Evolutionary conservation across 2,888 invertebrate genomes (phyloP).

Genomic region (Caenorhabditis virilis): DNA sequence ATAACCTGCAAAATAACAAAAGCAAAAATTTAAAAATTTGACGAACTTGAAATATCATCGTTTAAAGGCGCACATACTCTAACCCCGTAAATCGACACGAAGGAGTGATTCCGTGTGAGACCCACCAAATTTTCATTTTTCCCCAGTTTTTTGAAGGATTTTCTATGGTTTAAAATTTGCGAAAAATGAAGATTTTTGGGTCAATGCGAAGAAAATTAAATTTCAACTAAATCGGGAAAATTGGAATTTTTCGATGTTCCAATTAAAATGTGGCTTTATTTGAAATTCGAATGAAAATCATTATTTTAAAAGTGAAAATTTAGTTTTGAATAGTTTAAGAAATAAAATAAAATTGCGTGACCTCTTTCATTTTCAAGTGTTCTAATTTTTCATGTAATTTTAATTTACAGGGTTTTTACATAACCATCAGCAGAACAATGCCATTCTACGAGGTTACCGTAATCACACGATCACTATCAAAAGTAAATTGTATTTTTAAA

Average conservation of each 20-base stretch:
- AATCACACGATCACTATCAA: slow-evolving; percentile 59
- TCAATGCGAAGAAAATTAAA: neutral
- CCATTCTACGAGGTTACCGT: slow-evolving; percentile 64
- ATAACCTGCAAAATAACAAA: neutral
- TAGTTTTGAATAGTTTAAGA: too few species aligned
- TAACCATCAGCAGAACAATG: too few species aligned
- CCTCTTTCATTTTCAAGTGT: slow-evolving; percentile 2
- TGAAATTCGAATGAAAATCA: too few species aligned
- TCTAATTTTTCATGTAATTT: neutral
- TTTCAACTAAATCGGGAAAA: too few species aligned
- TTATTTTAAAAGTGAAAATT: too few species aligned
- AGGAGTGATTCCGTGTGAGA: too few species aligned
- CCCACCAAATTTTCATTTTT: slow-evolving; percentile 7
- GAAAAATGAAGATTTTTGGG: neutral
- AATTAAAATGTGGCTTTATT: too few species aligned
- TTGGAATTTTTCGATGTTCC: too few species aligned
- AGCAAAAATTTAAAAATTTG: slow-evolving; percentile 1
- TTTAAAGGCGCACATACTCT: slow-evolving; percentile 33
- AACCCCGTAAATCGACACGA: slow-evolving; percentile 20
- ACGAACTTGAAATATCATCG: slow-evolving; percentile 19
- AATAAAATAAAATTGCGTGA: too few species aligned
- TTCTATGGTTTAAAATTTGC: neutral
- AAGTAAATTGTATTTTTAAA: slow-evolving; percentile 45
- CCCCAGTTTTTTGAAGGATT: neutral
- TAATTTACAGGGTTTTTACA: too few species aligned